Evolutionary conservation across 2,888 invertebrate species (phyloP).

Genomic region (Campoletis raptor): DNA sequence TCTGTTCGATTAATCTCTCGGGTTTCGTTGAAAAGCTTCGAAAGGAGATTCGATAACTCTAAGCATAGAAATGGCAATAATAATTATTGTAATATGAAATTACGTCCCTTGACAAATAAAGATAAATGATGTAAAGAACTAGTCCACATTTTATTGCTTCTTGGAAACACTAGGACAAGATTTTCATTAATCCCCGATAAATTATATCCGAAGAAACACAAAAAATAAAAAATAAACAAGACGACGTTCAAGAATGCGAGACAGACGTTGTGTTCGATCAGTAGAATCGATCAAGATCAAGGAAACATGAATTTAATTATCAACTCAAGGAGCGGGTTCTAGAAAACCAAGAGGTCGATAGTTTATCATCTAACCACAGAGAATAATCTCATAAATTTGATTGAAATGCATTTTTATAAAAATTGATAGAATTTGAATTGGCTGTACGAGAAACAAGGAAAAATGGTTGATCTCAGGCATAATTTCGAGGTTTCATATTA

Average conservation of each 20-base stretch:
- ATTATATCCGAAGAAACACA: not conserved
- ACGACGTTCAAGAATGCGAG: not conserved
- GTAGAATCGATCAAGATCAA: conserved; percentile 3
- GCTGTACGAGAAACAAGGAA: not conserved
- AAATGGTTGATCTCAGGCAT: not conserved
- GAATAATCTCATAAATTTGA: not conserved
- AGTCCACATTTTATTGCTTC: conserved; percentile 1
- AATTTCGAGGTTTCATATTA: not conserved
- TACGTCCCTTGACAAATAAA: not conserved
- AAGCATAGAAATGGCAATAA: not conserved
- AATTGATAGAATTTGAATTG: not conserved
- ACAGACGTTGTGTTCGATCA: not conserved
- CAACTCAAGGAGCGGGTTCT: not conserved
- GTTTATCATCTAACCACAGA: not conserved
- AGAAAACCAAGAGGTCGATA: not conserved
- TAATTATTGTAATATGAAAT: not conserved
- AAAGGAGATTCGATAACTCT: not conserved
- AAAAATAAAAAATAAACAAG: not conserved
- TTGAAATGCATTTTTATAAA: not conserved
- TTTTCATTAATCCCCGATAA: conserved; percentile 1
- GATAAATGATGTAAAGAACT: not conserved
- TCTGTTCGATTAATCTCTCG: conserved; percentile 38
- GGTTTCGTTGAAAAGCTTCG: conserved; percentile 37
- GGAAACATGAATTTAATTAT: conserved; percentile 3
- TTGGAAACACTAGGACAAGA: not conserved